Evolutionary conservation across 2,113 vertebrate genomes (phyloP).

Genomic region (Okapia johnstoni): DNA sequence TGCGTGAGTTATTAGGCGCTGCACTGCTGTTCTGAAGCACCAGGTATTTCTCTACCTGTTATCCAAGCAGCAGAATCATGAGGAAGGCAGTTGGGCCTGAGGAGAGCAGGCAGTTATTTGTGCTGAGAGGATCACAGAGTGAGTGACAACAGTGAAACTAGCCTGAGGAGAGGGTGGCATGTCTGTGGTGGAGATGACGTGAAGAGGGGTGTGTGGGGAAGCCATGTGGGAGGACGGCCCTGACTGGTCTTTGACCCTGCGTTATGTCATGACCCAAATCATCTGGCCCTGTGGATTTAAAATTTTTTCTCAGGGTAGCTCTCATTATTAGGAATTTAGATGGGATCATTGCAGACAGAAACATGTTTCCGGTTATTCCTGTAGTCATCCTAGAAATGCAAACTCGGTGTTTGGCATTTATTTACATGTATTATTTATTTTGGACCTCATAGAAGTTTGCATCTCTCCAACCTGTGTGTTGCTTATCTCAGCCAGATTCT

Average conservation of each 20-base stretch:
- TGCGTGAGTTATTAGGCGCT: conserved; percentile 70
- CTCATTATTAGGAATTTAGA: neutral
- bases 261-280: neutral
- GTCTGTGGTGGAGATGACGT: neutral
- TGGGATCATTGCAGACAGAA: neutral
- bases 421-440: neutral
- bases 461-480: neutral
- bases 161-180: neutral
- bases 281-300: neutral
- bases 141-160: neutral
- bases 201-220: neutral
- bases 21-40: conserved; percentile 50
- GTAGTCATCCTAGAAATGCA: neutral
- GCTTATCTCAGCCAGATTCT: neutral
- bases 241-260: neutral
- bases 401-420: neutral
- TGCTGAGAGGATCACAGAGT: neutral
- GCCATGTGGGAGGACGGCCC: neutral
- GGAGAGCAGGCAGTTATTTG: neutral
- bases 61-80: neutral
- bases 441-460: neutral
- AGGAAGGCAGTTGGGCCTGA: neutral
- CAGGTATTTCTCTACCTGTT: conserved; percentile 66
- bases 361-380: neutral
- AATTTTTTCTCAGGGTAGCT: neutral